phyloP scores from a whole-genome alignment of 1,140 invertebrate species.

The Lucilia cuprina region DNA sequence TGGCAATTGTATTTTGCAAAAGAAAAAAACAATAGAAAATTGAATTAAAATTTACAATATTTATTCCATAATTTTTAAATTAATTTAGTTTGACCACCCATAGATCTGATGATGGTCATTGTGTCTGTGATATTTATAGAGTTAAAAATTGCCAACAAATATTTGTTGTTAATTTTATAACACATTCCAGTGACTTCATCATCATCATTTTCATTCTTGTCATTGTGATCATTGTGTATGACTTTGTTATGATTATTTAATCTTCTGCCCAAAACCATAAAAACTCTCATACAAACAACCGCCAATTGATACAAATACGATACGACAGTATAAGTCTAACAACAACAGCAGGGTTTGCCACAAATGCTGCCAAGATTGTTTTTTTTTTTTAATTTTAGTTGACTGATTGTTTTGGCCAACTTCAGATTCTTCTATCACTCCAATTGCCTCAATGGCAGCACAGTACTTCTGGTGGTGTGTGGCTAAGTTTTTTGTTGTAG shows the following conservation, averaged over 20 bases:
- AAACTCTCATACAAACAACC: not conserved
- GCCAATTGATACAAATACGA: not conserved
- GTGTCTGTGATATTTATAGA: not conserved
- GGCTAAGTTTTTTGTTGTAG: not conserved
- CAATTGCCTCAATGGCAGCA: not conserved
- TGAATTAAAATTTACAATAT: too few relatives aligned
- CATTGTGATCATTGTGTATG: not conserved
- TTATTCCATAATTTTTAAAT: too few relatives aligned
- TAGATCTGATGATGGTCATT: not conserved
- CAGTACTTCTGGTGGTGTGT: not conserved
- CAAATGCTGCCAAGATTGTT: not conserved
- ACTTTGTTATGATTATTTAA: constrained; percentile 9
- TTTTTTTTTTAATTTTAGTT: not conserved
- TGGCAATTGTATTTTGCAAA: not conserved
- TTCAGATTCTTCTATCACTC: not conserved
- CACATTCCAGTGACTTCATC: not conserved
- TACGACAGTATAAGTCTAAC: not conserved
- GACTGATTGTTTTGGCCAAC: not conserved
- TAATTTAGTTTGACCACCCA: not conserved
- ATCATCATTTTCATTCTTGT: too few relatives aligned
- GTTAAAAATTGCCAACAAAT: not conserved
- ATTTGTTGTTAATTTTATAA: not conserved
- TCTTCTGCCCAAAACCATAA: not conserved
- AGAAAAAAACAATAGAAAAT: not conserved
- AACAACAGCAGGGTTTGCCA: not conserved